Conservation (phyloP, 2,888 invertebrate genomes). For the Bombylius discolor region DNA sequence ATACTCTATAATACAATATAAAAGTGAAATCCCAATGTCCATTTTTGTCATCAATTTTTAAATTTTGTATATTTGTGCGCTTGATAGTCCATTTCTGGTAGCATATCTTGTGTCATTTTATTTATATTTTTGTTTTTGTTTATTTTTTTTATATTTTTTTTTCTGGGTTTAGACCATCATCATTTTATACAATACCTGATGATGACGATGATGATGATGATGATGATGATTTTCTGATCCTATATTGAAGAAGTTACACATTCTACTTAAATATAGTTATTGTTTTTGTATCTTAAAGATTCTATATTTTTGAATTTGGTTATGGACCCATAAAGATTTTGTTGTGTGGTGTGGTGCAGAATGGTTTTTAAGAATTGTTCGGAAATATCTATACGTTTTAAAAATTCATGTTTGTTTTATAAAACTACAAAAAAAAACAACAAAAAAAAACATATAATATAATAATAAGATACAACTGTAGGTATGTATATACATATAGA, state of each 20-base stretch:
- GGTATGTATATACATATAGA: no score
- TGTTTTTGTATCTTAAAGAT: background rate
- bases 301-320: constrained; percentile 3
- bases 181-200: no score
- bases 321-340: constrained; percentile 8
- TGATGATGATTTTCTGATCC: no score
- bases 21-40: constrained; percentile 10
- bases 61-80: background rate
- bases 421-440: no score
- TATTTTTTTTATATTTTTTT: constrained; percentile 4
- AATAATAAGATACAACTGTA: no score
- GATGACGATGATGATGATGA: no score
- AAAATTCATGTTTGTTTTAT: background rate
- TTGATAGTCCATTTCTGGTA: background rate
- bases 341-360: background rate
- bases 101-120: background rate
- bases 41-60: constrained; percentile 7
- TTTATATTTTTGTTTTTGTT: background rate
- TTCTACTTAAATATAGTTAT: no score
- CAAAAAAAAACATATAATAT: no score
- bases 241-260: no score
- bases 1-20: background rate
- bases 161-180: background rate
- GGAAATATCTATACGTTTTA: constrained; percentile 1
- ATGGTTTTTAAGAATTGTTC: constrained; percentile 4